Evolutionary conservation across 2,888 invertebrate species (phyloP).

Genomic region (Diarsia rubi): DNA sequence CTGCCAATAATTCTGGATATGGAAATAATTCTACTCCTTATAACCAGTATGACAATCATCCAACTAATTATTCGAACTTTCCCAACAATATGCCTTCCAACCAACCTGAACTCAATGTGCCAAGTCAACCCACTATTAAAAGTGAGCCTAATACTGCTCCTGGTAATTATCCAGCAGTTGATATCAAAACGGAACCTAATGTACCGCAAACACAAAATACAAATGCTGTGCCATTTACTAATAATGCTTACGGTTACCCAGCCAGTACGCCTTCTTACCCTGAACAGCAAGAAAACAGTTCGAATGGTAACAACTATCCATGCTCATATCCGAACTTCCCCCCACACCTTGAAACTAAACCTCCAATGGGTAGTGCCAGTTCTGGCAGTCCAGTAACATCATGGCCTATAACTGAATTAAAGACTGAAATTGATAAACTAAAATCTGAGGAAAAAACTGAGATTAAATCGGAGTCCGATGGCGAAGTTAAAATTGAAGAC

Average conservation of each 20-base stretch:
- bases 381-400: constrained; percentile 84
- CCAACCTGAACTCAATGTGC: constrained; percentile 66
- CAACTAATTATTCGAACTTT: constrained; percentile 80
- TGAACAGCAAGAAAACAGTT: constrained; percentile 72
- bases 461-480: constrained; percentile 89
- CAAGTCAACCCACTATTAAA: constrained; percentile 62
- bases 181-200: constrained; percentile 77
- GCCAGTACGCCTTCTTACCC: constrained; percentile 75
- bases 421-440: constrained; percentile 85
- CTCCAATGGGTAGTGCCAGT: constrained; percentile 83
- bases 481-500: constrained; percentile 89
- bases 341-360: constrained; percentile 83
- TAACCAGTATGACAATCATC: constrained; percentile 81
- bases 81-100: constrained; percentile 77
- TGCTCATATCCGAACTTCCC: constrained; percentile 80
- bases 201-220: constrained; percentile 70
- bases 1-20: constrained; percentile 75
- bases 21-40: constrained; percentile 77
- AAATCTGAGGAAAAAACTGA: constrained; percentile 87
- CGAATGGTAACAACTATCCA: constrained; percentile 77
- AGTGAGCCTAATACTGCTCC: constrained; percentile 53
- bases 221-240: constrained; percentile 71
- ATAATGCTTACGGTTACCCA: constrained; percentile 79
- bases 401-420: constrained; percentile 87
- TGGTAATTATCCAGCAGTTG: constrained; percentile 69